A percentile compares a stretch with the other conserved stretches of the same genome.
These are phyloP conservation scores for Meles meles DNA, from an alignment of 2,113 vertebrate species.

Conservation along the genomic window DNA sequence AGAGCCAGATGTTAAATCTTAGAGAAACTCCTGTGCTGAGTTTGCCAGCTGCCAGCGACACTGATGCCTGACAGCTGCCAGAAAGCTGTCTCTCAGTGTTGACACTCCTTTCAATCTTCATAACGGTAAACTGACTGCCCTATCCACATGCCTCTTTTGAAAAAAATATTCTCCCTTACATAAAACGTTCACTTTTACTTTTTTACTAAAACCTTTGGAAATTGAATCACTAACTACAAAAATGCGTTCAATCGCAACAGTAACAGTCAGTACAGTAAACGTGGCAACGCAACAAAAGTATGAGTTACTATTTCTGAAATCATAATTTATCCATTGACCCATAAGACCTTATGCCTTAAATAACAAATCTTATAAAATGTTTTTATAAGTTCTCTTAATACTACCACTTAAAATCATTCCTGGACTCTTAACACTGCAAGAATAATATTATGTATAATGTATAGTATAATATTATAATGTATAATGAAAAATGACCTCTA, in stretches of 20 bases:
- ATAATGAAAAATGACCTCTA: background rate
- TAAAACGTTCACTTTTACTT: slow-evolving; percentile 37
- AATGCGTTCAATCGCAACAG: slow-evolving; percentile 67
- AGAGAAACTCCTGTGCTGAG: background rate
- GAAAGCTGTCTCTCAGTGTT: background rate
- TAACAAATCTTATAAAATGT: too few species aligned
- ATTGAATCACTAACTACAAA: background rate
- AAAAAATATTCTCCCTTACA: background rate
- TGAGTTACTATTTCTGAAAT: slow-evolving; percentile 71
- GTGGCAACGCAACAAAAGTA: slow-evolving; percentile 48
- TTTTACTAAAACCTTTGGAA: slow-evolving; percentile 21
- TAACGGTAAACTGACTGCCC: slow-evolving; percentile 16
- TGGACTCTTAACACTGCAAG: slow-evolving; percentile 50
- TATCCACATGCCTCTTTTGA: background rate
- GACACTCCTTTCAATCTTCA: background rate
- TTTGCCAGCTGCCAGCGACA: background rate
- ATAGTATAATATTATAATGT: background rate
- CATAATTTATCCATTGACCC: too few species aligned
- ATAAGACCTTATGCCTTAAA: too few species aligned
- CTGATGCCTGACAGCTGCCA: background rate
- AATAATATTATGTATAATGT: background rate
- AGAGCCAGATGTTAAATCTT: background rate
- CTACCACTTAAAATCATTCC: slow-evolving; percentile 65
- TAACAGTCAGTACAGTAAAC: slow-evolving; percentile 62
- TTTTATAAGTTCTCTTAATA: too few species aligned